phyloP scores from a whole-genome alignment of 1,140 invertebrate species.

The Spodoptera frugiperda region DNA sequence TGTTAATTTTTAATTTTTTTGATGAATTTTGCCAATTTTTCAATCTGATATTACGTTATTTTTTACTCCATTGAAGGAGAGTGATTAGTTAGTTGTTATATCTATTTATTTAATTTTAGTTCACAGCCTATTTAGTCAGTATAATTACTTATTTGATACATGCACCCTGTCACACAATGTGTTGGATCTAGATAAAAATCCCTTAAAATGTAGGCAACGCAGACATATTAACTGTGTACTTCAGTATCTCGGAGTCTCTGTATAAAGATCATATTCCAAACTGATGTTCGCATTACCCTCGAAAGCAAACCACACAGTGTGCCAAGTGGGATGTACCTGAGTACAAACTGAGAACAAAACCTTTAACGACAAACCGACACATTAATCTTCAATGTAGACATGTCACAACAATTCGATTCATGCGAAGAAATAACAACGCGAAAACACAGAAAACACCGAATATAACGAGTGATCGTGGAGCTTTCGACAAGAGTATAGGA shows the following conservation, averaged over 20 bases:
- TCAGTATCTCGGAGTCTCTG: constrained; percentile 30
- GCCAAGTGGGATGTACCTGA: constrained; percentile 82
- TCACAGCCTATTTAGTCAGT: constrained; percentile 40
- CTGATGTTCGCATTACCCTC: constrained; percentile 55
- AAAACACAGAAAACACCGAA: constrained; percentile 79
- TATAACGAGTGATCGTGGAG: constrained; percentile 59
- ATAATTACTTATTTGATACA: constrained; percentile 68
- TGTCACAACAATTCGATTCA: constrained; percentile 77
- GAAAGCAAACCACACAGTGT: constrained; percentile 78
- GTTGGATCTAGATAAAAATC: constrained; percentile 50
- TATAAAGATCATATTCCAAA: constrained; percentile 44
- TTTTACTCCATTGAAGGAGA: constrained; percentile 29
- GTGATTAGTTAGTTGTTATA: constrained; percentile 15
- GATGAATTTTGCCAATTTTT: too few relatives aligned
- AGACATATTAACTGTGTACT: constrained; percentile 32
- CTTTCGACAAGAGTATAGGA: constrained; percentile 64
- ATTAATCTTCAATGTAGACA: constrained; percentile 65
- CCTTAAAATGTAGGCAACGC: constrained; percentile 38
- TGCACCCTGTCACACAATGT: constrained; percentile 84
- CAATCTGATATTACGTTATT: too few relatives aligned
- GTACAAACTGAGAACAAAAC: constrained; percentile 67
- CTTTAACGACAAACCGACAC: constrained; percentile 63
- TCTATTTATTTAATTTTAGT: constrained; percentile 46
- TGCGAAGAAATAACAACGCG: constrained; percentile 82
- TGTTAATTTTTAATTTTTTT: too few relatives aligned